Evolutionary conservation across 2,113 vertebrate genomes (phyloP).

Genomic region (Bubo bubo): DNA sequence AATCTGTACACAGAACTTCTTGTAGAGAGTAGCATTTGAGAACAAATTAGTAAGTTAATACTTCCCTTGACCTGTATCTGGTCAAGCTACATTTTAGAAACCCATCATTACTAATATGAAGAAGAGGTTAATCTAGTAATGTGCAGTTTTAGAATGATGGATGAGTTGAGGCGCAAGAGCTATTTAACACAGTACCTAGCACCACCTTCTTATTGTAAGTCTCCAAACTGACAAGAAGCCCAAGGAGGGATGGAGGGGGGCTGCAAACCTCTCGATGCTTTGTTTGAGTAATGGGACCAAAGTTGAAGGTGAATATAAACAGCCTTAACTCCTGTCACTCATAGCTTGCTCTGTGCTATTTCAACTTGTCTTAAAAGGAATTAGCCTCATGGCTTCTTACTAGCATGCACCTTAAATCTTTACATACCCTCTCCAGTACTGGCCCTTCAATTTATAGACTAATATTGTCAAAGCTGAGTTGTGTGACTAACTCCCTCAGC

Average conservation of each 20-base stretch:
- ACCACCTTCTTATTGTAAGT: not conserved
- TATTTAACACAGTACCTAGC: not conserved
- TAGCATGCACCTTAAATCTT: not conserved
- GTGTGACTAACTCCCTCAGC: not conserved
- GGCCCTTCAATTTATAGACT: not conserved
- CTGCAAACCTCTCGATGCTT: not conserved
- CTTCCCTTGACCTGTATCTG: slow-evolving; percentile 13
- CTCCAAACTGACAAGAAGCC: not conserved
- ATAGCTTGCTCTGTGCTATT: not conserved
- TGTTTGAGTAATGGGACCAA: not conserved
- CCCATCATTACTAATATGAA: slow-evolving; percentile 5
- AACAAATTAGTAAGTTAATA: slow-evolving; percentile 26
- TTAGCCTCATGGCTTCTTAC: not conserved
- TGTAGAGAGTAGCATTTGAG: not conserved
- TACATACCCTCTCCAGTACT: not conserved
- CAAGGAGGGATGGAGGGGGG: not conserved
- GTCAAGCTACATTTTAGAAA: slow-evolving; percentile 26
- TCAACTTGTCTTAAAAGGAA: not conserved
- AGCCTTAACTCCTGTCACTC: not conserved
- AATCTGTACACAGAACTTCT: not conserved
- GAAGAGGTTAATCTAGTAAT: slow-evolving; percentile 32
- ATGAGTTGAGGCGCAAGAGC: not conserved
- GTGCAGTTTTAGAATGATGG: slow-evolving; percentile 20
- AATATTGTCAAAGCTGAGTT: not conserved
- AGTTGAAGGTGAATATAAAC: not conserved